phyloP scores from a whole-genome alignment of 2,797 vertebrate species.

The Nyctalus aviator region DNA sequence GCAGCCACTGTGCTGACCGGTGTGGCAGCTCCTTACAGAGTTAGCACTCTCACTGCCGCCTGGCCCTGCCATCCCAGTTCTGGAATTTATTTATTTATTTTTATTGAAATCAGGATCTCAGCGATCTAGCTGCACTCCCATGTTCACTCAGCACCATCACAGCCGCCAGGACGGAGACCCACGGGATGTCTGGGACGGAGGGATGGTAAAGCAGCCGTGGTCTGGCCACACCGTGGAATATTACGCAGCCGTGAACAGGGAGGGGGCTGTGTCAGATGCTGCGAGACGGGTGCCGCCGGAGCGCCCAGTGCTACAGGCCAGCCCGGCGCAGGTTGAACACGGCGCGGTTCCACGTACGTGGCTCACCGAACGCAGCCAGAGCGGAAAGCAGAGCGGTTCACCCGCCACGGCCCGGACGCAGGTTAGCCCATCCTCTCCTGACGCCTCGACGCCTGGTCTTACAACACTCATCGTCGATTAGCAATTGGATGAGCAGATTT shows the following conservation, averaged over 20 bases:
- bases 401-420: too few species aligned
- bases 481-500: too few species aligned
- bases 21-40: neutral
- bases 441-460: too few species aligned
- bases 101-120: neutral
- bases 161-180: neutral
- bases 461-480: too few species aligned
- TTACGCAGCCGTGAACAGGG: neutral
- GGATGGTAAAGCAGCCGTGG: neutral
- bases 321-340: neutral
- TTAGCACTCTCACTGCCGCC: neutral
- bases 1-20: too few species aligned
- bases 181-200: too few species aligned
- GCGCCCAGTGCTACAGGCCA: neutral
- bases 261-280: neutral
- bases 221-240: neutral
- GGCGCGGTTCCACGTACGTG: neutral
- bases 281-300: neutral
- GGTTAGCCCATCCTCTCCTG: too few species aligned
- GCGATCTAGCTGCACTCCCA: neutral
- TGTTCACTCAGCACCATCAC: neutral
- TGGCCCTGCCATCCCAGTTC: neutral
- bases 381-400: neutral
- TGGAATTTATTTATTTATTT: neutral
- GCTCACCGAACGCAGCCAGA: neutral